These are phyloP conservation scores for Tricholauxania praeusta DNA, from an alignment of 2,888 invertebrate species.

Conservation along the genomic window DNA sequence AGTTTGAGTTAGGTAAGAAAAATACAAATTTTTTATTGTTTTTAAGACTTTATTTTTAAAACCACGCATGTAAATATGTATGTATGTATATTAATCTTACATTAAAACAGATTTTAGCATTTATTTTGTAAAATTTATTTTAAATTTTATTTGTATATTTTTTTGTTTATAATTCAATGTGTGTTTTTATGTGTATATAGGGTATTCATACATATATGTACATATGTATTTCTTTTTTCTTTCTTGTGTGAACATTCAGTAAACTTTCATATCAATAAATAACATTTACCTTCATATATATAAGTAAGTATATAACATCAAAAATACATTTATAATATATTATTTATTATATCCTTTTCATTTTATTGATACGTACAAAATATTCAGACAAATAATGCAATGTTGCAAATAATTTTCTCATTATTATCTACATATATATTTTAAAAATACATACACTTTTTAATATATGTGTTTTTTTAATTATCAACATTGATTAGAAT, in stretches of 20 bases:
- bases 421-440: no score
- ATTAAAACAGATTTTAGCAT: slow-evolving; percentile 9
- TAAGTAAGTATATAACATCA: slow-evolving; percentile 2
- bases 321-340: slow-evolving; percentile 5
- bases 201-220: neutral
- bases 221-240: neutral
- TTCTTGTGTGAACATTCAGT: neutral
- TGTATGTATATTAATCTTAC: neutral
- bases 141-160: slow-evolving; percentile 14
- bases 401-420: neutral
- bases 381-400: slow-evolving; percentile 10
- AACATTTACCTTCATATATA: neutral
- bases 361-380: neutral
- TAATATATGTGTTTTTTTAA: neutral
- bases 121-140: slow-evolving; percentile 11
- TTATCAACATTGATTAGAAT: neutral
- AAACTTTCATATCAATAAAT: neutral
- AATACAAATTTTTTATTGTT: neutral
- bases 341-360: neutral
- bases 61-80: slow-evolving; percentile 31
- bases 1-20: no score
- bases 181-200: neutral
- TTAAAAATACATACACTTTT: neutral
- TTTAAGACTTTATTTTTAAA: slow-evolving; percentile 15
- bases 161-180: slow-evolving; percentile 15